Evolutionary conservation across 2,797 vertebrate genomes (phyloP).

Genomic region (Cyprinodon diabolis): DNA sequence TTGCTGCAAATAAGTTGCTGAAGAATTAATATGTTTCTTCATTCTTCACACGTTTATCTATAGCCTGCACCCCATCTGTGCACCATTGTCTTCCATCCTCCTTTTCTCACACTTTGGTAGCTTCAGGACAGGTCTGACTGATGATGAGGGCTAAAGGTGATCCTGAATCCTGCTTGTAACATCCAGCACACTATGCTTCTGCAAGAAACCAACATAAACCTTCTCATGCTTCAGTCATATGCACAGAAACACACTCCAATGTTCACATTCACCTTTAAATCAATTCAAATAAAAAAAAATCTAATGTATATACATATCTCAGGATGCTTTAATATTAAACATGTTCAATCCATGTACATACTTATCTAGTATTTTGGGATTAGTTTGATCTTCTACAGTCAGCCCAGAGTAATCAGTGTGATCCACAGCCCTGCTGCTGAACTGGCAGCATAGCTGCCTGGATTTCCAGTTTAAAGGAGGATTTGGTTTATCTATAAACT

Average conservation of each 20-base stretch:
- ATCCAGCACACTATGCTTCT: conserved; percentile 32
- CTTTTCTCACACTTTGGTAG: conserved; percentile 25
- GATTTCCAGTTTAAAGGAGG: conserved; percentile 69
- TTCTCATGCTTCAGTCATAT: conserved; percentile 1
- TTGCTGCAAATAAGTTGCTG: neutral
- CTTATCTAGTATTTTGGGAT: conserved; percentile 62
- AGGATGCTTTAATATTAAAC: conserved; percentile 24
- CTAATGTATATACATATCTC: conserved; percentile 7
- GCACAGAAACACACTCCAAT: conserved; percentile 10
- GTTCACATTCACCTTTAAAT: neutral
- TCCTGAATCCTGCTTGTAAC: conserved; percentile 63
- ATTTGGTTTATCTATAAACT: conserved; percentile 71
- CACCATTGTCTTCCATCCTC: conserved; percentile 25
- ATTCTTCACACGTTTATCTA: neutral
- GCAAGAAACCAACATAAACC: conserved; percentile 3
- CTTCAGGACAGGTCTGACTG: conserved; percentile 60
- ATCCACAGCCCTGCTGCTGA: conserved; percentile 67
- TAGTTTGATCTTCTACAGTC: conserved; percentile 71
- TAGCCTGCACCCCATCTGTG: conserved; percentile 42
- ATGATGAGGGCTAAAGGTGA: conserved; percentile 66
- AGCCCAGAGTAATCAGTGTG: conserved; percentile 73
- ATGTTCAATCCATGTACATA: conserved; percentile 40
- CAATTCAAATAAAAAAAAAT: conserved; percentile 19
- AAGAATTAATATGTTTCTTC: neutral
- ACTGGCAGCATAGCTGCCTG: conserved; percentile 55